Conservation (phyloP, 2,888 invertebrate genomes). For the Autographa gamma region DNA sequence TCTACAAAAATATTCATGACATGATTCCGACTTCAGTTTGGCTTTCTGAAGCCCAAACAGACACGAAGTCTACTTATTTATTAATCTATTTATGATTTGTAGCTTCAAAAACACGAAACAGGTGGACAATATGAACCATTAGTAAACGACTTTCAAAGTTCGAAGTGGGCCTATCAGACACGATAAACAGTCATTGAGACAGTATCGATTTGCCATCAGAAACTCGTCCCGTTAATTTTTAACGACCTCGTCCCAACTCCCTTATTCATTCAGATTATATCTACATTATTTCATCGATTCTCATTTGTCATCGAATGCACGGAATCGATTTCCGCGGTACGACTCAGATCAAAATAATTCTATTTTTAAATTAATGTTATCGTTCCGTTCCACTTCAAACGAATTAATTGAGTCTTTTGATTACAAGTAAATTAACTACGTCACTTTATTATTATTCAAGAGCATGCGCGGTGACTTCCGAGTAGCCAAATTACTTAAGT, state of each 20-base stretch:
- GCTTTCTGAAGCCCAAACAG: slow-evolving; percentile 10
- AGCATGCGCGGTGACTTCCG: slow-evolving; percentile 43
- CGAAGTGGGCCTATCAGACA: slow-evolving; percentile 36
- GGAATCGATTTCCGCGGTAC: slow-evolving; percentile 53
- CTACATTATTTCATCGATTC: slow-evolving; percentile 61
- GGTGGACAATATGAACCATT: slow-evolving; percentile 47
- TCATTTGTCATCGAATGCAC: slow-evolving; percentile 71
- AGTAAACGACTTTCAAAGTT: slow-evolving; percentile 42
- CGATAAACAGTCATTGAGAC: slow-evolving; percentile 45
- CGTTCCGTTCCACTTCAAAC: slow-evolving; percentile 31
- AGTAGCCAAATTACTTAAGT: slow-evolving; percentile 65
- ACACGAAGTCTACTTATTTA: slow-evolving; percentile 37
- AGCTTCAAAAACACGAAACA: slow-evolving; percentile 31
- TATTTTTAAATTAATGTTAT: slow-evolving; percentile 44
- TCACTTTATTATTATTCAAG: slow-evolving; percentile 66
- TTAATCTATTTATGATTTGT: slow-evolving; percentile 28
- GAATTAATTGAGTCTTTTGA: slow-evolving; percentile 58
- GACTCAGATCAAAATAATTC: slow-evolving; percentile 54
- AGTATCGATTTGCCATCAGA: slow-evolving; percentile 84
- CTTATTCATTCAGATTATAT: slow-evolving; percentile 80
- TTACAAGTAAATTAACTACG: slow-evolving; percentile 66
- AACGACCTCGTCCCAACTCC: slow-evolving; percentile 74
- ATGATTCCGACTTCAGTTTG: slow-evolving; percentile 16
- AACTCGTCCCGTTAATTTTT: slow-evolving; percentile 80
- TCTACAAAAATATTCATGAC: slow-evolving; percentile 27